Evolutionary conservation across 2,888 invertebrate species (phyloP).

Genomic region (Drosophila hawaiiensis): DNA sequence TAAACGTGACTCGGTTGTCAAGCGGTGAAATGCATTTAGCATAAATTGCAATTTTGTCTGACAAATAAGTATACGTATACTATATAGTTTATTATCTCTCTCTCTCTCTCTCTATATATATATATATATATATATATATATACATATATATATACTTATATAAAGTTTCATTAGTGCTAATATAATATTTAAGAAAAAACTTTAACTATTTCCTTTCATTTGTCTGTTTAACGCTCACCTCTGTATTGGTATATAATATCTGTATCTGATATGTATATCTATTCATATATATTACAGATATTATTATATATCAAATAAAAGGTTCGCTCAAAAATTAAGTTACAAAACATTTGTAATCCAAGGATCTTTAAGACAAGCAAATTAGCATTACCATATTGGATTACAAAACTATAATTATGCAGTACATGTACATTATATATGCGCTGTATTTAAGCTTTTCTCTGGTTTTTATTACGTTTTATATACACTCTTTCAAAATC

Average conservation of each 20-base stretch:
- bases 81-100: neutral
- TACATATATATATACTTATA: constrained; percentile 1
- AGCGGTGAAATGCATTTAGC: constrained; percentile 59
- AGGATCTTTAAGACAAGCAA: neutral
- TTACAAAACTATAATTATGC: neutral
- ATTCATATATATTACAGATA: too few relatives aligned
- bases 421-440: neutral
- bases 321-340: neutral
- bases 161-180: neutral
- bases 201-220: neutral
- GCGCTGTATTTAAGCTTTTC: neutral
- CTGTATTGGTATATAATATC: neutral
- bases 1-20: constrained; percentile 65
- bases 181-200: neutral
- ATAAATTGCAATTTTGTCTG: constrained; percentile 52
- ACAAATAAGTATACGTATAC: constrained; percentile 28
- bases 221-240: neutral
- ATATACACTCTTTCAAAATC: neutral
- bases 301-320: neutral
- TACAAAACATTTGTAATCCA: neutral
- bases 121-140: constrained; percentile 2
- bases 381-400: neutral
- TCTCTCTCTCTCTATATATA: neutral
- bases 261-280: too few relatives aligned
- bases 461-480: neutral